These are phyloP conservation scores for Eptatretus burgeri DNA, from an alignment of 2,113 vertebrate genomes.

Conservation along the genomic window DNA sequence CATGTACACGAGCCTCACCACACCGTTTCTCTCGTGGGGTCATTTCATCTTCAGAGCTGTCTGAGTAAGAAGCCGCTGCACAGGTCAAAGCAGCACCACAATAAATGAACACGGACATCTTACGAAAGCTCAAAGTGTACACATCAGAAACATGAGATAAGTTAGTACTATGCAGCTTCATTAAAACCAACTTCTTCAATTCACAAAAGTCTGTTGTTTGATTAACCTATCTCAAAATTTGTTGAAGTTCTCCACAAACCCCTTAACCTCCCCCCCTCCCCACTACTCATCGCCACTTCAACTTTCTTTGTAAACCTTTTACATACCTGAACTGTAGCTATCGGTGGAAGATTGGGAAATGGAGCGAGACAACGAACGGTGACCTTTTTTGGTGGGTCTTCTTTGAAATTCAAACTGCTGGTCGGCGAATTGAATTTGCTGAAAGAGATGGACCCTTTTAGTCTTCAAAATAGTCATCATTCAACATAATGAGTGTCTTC, in stretches of 20 bases:
- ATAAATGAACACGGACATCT: not conserved
- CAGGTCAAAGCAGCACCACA: not conserved
- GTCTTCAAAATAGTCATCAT: not conserved
- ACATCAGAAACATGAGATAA: too few species aligned
- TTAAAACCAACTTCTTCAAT: too few species aligned
- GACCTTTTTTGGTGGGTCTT: slow-evolving; percentile 74
- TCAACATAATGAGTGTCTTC: not conserved
- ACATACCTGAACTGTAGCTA: slow-evolving; percentile 82
- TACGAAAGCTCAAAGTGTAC: too few species aligned
- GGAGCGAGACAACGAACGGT: slow-evolving; percentile 76
- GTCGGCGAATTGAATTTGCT: slow-evolving; percentile 90
- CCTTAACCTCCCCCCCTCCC: not conserved
- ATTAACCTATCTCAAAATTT: too few species aligned
- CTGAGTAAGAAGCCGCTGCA: slow-evolving; percentile 83
- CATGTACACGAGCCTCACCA: slow-evolving; percentile 72
- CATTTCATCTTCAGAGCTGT: slow-evolving; percentile 92
- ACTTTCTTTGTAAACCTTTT: rapidly evolving
- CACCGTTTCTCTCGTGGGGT: slow-evolving; percentile 90
- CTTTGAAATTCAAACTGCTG: slow-evolving; percentile 97
- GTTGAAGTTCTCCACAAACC: not conserved
- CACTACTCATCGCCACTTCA: not conserved
- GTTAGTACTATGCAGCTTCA: too few species aligned
- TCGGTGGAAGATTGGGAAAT: slow-evolving; percentile 96
- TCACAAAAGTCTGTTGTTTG: too few species aligned
- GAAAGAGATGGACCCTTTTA: not conserved